Evolutionary conservation across 1,140 invertebrate species (phyloP).

Genomic region (Aradophagus sp.): DNA sequence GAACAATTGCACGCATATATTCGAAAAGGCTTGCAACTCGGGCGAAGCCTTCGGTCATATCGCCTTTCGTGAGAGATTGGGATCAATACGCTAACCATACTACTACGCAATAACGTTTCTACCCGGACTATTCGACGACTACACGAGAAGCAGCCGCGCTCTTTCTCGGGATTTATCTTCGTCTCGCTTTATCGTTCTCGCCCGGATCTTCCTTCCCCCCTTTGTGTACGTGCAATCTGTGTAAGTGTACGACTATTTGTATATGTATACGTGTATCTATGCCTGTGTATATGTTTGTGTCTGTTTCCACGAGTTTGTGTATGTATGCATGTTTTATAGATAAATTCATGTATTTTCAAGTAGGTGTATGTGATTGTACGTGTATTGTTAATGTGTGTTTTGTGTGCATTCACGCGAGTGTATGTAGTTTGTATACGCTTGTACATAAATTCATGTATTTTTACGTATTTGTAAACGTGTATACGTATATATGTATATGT

Average conservation of each 20-base stretch:
- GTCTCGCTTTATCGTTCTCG: slow-evolving; percentile 26
- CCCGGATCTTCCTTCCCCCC: slow-evolving; percentile 37
- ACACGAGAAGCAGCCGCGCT: slow-evolving; percentile 34
- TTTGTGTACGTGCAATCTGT: not conserved
- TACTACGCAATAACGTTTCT: slow-evolving; percentile 56
- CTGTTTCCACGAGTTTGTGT: not conserved
- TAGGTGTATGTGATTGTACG: not conserved
- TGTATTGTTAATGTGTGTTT: no score
- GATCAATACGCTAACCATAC: slow-evolving; percentile 57
- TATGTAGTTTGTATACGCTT: not conserved
- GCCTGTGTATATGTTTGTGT: not conserved
- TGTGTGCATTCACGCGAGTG: not conserved
- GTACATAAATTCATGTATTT: not conserved
- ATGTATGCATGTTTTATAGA: not conserved
- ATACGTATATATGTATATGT: not conserved
- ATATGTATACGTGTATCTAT: not conserved
- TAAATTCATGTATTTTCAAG: not conserved
- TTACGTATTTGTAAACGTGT: not conserved
- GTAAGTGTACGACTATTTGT: not conserved
- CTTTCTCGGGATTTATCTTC: slow-evolving; percentile 36
- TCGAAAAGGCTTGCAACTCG: slow-evolving; percentile 38
- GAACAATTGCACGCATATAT: slow-evolving; percentile 40
- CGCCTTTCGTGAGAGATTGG: slow-evolving; percentile 56
- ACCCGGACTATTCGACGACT: slow-evolving; percentile 49
- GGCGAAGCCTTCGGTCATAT: slow-evolving; percentile 51